Evolutionary conservation across 2,797 vertebrate genomes (phyloP), one percentile per base, ranked within the genome.

Genomic region (Periparus ater): DNA sequence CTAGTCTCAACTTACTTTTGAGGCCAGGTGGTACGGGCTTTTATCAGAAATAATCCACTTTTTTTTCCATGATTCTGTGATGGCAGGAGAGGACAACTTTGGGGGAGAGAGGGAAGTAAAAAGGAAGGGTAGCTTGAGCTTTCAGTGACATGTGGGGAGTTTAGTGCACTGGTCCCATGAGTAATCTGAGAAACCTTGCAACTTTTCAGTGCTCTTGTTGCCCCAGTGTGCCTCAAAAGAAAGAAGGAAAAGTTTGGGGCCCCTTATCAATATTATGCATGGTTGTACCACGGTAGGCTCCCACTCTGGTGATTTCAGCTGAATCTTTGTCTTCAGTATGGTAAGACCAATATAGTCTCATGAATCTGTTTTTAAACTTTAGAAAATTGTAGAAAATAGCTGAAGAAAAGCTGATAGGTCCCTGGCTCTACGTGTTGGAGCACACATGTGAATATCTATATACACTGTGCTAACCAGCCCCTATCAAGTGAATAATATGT

Each of bases 11-110:
- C 4, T 67, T 82, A 29, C 6, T 78, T 95, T 42, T 82, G 63
- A 82, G 74, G 30, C 44, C 0, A 1, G 13, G 27, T 16, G 10
- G 7, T 15, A 18, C 0, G 0, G 36, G 10, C n/a, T 84, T 81
- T 50, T 67, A 17, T 45, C 20, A 45, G 29, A 72, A 82, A 58
- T 0, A 0, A 29, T 65, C 30, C 47, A 23, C 34, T 70, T 74
- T 47, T 14, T 71, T 53, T 47, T 14, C 70, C 2, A 0, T 44
- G 45, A 20, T 85, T 62, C 42, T 61, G 4, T 36, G 42, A 17
- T 71, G 42, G 11, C 17, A 18, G 25, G 13, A 93, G 38, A 38
- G 30, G 32, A 45, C 34, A 11, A 4, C 42, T 71, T 67, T 55
- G 17, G 3, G 9, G 12, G 40, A 72, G 50, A 36, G 36, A 44